phyloP scores from a whole-genome alignment of 2,797 vertebrate species.

The Nannoperca obscura region DNA sequence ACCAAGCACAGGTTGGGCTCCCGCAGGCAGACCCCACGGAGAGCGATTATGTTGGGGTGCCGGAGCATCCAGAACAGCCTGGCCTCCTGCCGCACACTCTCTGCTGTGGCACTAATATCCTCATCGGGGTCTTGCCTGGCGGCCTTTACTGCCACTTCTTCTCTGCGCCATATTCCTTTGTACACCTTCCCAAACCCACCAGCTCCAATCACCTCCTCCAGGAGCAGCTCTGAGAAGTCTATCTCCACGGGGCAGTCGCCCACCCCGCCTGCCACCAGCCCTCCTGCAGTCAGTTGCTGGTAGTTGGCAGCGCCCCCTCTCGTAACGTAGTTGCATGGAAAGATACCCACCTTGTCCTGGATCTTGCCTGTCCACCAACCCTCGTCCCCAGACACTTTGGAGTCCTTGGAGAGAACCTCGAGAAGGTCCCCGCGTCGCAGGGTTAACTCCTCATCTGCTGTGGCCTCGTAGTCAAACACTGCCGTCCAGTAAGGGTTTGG shows the following conservation, averaged over 20 bases:
- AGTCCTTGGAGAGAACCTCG: constrained; percentile 94
- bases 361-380: constrained; percentile 96
- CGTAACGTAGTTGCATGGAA: constrained; percentile 93
- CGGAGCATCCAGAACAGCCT: constrained; percentile 92
- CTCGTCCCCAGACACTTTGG: constrained; percentile 93
- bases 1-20: constrained; percentile 94
- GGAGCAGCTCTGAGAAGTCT: constrained; percentile 89
- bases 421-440: constrained; percentile 91
- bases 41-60: constrained; percentile 93
- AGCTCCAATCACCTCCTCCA: constrained; percentile 94
- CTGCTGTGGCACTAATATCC: constrained; percentile 90
- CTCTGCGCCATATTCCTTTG: constrained; percentile 87
- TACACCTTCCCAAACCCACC: constrained; percentile 96
- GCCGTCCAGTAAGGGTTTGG: constrained; percentile 90
- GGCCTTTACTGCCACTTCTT: constrained; percentile 93
- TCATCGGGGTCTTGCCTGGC: constrained; percentile 92
- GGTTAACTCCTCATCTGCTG: constrained; percentile 92
- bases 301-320: constrained; percentile 80
- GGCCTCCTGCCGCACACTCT: constrained; percentile 92
- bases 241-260: constrained; percentile 89
- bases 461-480: constrained; percentile 94
- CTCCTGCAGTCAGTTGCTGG: constrained; percentile 79
- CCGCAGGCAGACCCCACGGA: constrained; percentile 90
- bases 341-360: constrained; percentile 92
- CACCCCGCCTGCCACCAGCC: constrained; percentile 78